Percentiles rank a stretch among this genome's conserved stretches.
These are phyloP conservation scores for Drosophila virilis DNA, from an alignment of 1,140 invertebrate genomes.

Conservation along the genomic window DNA sequence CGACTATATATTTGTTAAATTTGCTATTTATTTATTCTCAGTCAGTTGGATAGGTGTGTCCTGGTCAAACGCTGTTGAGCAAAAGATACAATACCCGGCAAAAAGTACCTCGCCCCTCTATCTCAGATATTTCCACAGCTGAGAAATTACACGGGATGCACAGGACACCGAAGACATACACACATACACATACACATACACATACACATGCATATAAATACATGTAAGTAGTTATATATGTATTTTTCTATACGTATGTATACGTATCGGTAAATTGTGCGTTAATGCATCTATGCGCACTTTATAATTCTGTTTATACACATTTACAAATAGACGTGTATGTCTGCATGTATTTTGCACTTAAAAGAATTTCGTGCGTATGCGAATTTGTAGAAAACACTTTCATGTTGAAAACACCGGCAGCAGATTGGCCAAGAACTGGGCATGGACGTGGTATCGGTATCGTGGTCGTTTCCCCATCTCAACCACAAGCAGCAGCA, in stretches of 20 bases:
- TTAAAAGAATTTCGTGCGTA: background rate
- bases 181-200: slow-evolving; percentile 10
- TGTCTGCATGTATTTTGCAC: slow-evolving; percentile 8
- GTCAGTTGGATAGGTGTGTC: slow-evolving; percentile 1
- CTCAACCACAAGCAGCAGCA: slow-evolving; percentile 41
- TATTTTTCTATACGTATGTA: background rate
- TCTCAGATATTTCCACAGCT: slow-evolving; percentile 45
- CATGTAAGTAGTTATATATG: background rate
- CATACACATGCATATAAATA: no score
- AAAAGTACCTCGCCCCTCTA: slow-evolving; percentile 9
- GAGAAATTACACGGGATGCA: slow-evolving; percentile 61
- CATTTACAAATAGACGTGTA: slow-evolving; percentile 1
- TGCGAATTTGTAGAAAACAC: background rate
- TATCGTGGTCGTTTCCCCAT: slow-evolving; percentile 49
- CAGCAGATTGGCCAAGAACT: slow-evolving; percentile 26
- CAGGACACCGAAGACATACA: slow-evolving; percentile 43
- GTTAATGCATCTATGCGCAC: slow-evolving; percentile 20
- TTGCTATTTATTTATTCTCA: background rate
- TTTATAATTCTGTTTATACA: slow-evolving; percentile 12
- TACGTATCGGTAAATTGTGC: background rate
- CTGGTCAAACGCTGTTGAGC: slow-evolving; percentile 1
- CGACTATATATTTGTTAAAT: background rate
- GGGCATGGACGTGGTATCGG: slow-evolving; percentile 42
- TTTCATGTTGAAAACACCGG: slow-evolving; percentile 33
- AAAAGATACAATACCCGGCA: background rate